These are phyloP conservation scores for Tetranychus urticae DNA, from an alignment of 1,140 invertebrate genomes.

Conservation along the genomic window DNA sequence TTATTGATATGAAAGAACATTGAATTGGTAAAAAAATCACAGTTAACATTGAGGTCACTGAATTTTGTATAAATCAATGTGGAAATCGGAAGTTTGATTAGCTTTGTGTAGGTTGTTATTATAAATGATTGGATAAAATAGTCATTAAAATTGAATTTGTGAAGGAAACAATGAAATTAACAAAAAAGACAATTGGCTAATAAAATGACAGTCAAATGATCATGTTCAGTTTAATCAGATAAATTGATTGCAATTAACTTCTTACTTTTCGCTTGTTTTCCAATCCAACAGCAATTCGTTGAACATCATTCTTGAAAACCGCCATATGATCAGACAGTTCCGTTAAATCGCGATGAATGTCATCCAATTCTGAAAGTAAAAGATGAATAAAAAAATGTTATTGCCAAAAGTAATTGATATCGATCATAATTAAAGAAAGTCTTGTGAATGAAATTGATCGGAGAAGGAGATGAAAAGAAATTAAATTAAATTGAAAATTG, in stretches of 20 bases:
- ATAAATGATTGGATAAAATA: too few relatives aligned
- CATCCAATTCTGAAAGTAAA: constrained; percentile 4
- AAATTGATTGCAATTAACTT: background rate
- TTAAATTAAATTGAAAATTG: too few relatives aligned
- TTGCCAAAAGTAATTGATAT: background rate
- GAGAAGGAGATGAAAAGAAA: background rate
- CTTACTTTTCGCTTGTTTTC: background rate
- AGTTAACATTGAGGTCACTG: too few relatives aligned
- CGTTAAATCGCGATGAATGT: constrained; percentile 8
- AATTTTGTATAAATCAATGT: too few relatives aligned
- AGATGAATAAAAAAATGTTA: background rate
- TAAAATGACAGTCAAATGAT: too few relatives aligned
- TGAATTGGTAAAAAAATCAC: background rate
- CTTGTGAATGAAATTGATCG: background rate
- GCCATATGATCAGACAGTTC: constrained; percentile 3
- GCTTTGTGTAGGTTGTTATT: too few relatives aligned
- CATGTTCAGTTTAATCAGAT: too few relatives aligned
- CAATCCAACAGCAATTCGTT: background rate
- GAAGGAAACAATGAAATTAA: too few relatives aligned
- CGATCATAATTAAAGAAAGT: background rate
- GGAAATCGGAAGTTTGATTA: too few relatives aligned
- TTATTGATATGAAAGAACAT: background rate
- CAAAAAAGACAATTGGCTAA: too few relatives aligned
- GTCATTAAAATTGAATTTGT: too few relatives aligned
- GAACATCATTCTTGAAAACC: background rate